phyloP scores from a whole-genome alignment of 1,140 invertebrate species.

The Venustaconcha ellipsiformis region DNA sequence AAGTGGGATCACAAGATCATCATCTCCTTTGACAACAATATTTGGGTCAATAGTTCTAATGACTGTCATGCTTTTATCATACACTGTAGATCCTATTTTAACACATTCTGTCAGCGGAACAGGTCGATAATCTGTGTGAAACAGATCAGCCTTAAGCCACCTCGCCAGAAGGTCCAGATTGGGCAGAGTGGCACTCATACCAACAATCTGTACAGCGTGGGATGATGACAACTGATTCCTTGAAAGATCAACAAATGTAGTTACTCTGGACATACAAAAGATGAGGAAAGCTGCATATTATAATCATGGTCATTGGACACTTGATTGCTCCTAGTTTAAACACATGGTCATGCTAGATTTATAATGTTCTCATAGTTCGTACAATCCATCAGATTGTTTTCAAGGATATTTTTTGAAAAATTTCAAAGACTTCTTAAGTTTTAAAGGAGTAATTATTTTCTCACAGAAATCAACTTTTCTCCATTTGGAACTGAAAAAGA shows the following conservation, averaged over 20 bases:
- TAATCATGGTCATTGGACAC: too few species aligned
- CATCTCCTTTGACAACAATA: slow-evolving; percentile 72
- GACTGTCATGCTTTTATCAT: slow-evolving; percentile 63
- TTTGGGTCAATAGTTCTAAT: slow-evolving; percentile 54
- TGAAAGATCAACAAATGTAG: not conserved
- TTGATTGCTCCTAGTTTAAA: too few species aligned
- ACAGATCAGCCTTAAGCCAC: slow-evolving; percentile 91
- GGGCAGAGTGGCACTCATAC: slow-evolving; percentile 97
- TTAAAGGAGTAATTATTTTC: too few species aligned
- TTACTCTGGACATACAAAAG: too few species aligned
- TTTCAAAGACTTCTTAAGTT: too few species aligned
- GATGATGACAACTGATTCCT: not conserved
- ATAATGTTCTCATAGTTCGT: too few species aligned
- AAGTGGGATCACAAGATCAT: slow-evolving; percentile 85
- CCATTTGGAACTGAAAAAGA: too few species aligned
- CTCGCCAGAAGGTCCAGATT: slow-evolving; percentile 86
- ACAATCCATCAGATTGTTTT: too few species aligned
- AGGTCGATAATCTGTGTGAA: slow-evolving; percentile 83
- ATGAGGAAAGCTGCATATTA: too few species aligned
- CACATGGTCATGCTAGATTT: too few species aligned
- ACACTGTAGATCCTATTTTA: slow-evolving; percentile 73
- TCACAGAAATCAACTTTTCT: too few species aligned
- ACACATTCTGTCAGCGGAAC: slow-evolving; percentile 89
- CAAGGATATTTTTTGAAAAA: too few species aligned
- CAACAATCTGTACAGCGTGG: slow-evolving; percentile 84